A percentile compares a stretch with the other conserved stretches of the same genome.
phyloP scores from a whole-genome alignment of 2,888 invertebrate species.

The Linnaemya vulpina region DNA sequence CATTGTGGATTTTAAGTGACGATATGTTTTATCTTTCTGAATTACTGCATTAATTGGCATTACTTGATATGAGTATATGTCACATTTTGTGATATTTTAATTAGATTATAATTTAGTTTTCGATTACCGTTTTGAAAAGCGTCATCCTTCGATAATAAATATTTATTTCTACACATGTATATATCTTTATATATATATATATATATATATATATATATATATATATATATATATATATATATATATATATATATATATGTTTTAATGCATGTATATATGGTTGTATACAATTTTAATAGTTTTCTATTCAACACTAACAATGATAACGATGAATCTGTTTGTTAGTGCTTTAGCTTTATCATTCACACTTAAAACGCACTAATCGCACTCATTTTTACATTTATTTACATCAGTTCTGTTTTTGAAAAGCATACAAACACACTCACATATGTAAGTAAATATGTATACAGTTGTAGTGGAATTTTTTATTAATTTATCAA shows the following conservation, averaged over 20 bases:
- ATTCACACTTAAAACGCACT: constrained; percentile 16
- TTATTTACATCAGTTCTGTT: not conserved
- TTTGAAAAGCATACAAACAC: not conserved
- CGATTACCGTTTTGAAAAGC: not conserved
- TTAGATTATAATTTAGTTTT: not conserved
- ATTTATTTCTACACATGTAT: not conserved
- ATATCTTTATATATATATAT: not conserved
- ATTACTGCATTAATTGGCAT: not conserved
- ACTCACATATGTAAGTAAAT: no score
- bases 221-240: not conserved
- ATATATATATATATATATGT: no score
- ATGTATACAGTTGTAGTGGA: not conserved
- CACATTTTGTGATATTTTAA: not conserved
- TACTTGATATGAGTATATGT: not conserved
- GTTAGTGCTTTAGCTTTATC: not conserved
- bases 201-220: no score
- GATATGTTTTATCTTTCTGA: no score
- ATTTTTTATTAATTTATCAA: not conserved
- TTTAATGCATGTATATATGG: no score
- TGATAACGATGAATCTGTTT: constrained; percentile 26
- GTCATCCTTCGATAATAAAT: constrained; percentile 9
- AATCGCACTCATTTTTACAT: constrained; percentile 10
- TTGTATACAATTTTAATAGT: constrained; percentile 27
- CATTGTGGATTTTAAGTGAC: no score
- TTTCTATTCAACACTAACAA: constrained; percentile 35